Base-by-base conservation (phyloP, 2,888 invertebrate species). In the Eupithecia dodoneata region DNA sequence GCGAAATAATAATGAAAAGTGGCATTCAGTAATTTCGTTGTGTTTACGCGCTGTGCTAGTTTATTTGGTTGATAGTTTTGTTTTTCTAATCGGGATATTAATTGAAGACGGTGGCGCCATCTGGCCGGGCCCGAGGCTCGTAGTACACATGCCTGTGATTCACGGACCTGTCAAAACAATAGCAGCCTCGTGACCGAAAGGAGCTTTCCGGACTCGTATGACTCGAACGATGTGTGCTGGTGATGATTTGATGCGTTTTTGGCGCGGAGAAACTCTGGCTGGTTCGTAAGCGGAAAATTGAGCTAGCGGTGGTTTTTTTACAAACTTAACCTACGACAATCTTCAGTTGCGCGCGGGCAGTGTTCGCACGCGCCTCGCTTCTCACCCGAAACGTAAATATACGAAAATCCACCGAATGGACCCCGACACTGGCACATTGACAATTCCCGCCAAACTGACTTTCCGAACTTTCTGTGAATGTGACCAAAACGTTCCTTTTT, bases 1-100 rank as follows among this genome's bases (percentile, higher is more conserved):
- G 93, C 91, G 92, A 93, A 94, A 94, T 93, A 92, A 93, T 93
- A 93, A 94, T 95, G 94, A 94, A 94, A 95, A 94, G 93, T 94
- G 93, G 91, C 92, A 92, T 92, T 93, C 91, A 94, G 94, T 94
- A 93, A 94, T 92, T 94, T 94, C 91, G 93, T 91, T 90, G 94
- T 94, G 94, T 94, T 95, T 94, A 94, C 94, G 93, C 94, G 94
- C 90, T 93, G 93, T 92, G 93, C 93, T 93, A 92, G 94, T 93
- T 93, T 92, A 90, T 92, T 92, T 90, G 84, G 94, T 92, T 91
- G 88, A 86, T 88, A 86, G 88, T 85, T 82, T 85, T 86, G 84
- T 85, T 85, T 88, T 85, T 84, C 83, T 85, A 85, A 87, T 85
- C 84, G 83, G 79, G 76, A 74, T 72, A 65, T 75, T 71, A 45